phyloP scores from a whole-genome alignment of 2,888 invertebrate genomes.

The Pemphredon lugubris region DNA sequence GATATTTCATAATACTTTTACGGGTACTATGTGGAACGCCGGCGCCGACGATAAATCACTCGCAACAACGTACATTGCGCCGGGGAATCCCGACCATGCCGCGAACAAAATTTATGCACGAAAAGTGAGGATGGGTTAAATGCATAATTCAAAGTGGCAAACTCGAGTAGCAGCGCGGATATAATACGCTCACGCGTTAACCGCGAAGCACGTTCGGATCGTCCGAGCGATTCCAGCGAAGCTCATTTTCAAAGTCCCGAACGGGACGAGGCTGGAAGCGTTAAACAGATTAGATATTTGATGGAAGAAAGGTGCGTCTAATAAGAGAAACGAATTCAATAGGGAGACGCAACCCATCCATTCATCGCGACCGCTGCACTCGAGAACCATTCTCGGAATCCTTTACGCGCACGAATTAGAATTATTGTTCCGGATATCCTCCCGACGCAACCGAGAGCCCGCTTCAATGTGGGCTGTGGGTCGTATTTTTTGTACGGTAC shows the following conservation, averaged over 20 bases:
- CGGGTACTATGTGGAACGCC: constrained; percentile 59
- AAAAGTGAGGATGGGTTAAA: constrained; percentile 54
- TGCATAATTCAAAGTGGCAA: constrained; percentile 62
- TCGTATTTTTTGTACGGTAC: constrained; percentile 4
- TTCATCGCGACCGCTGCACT: constrained; percentile 9
- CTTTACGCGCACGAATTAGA: constrained; percentile 6
- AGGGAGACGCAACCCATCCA: not conserved
- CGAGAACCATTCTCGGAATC: constrained; percentile 4
- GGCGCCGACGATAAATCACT: constrained; percentile 58
- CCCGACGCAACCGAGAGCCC: constrained; percentile 9
- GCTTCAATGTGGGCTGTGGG: constrained; percentile 20
- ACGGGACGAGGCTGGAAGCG: too few species aligned
- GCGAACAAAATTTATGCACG: constrained; percentile 54
- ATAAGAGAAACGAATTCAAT: not conserved
- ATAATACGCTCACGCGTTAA: constrained; percentile 43
- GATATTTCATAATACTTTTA: constrained; percentile 57
- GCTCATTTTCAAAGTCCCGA: too few species aligned
- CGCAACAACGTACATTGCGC: constrained; percentile 42
- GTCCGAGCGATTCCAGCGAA: not conserved
- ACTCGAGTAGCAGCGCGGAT: constrained; percentile 34
- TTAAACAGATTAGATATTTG: too few species aligned
- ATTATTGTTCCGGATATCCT: constrained; percentile 19
- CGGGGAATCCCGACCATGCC: constrained; percentile 26
- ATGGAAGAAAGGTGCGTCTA: too few species aligned
- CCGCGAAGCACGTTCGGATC: constrained; percentile 34